Base-by-base conservation (phyloP, 2,113 vertebrate genomes). In the Tretioscincus oriximinensis region DNA sequence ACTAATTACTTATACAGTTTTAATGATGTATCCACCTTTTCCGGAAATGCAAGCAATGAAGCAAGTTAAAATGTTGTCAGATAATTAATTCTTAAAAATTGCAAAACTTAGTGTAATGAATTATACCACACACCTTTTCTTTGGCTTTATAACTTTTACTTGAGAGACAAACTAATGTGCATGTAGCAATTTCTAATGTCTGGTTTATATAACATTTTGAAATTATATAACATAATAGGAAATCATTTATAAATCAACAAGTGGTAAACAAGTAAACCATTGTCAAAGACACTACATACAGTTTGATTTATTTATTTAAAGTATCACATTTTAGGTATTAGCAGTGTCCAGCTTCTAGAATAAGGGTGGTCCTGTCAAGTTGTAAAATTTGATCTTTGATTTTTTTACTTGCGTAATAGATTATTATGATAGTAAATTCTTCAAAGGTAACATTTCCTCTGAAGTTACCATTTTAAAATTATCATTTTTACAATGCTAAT, bases 1-100 rank as follows among this genome's bases (percentile, higher is more conserved):
- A 3, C 4, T 11, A 74, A 14, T 63, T 63, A 28, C 63, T 79
- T 77, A 71, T 41, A 65, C 29, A 9, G 54, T 79, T 31, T 82
- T 76, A 88, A 88, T 82, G 80, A 63, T 2, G 65, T 1, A 66
- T 49, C 67, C 79, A 14, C 7, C 77, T 79, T 87, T 83, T 83
- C 54, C 22, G 45, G 51, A 41, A n/a, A 8, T 79, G 85, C 78
- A 84, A 29, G 9, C 71, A 91, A 65, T 0, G 76, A n/a, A 86
- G 72, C 21, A 82, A 78, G 80, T 5, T 4, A 84, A 84, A 78
- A 82, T 29, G 0, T 3, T 81, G 9, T 67, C 80, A 84, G 67
- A 72, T 69, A 85, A 86, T 84, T 78, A 67, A 11, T 77, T 85
- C 26, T 77, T 24, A 22, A 82, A 70, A 49, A 75, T 75, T 70